Base-by-base conservation (phyloP, 2,113 vertebrate genomes). In the Salvator merianae region DNA sequence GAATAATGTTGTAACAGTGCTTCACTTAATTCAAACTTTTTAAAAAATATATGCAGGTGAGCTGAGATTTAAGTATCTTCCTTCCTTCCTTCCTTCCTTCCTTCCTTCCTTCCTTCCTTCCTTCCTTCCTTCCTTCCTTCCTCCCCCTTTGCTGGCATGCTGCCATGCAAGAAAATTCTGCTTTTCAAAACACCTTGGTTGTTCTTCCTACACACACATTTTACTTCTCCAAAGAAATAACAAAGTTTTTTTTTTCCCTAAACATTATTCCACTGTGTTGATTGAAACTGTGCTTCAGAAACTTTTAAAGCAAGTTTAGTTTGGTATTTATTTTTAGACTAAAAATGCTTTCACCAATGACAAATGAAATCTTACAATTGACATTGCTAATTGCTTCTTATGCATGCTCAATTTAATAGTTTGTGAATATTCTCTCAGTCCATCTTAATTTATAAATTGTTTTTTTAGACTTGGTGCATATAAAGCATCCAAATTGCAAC, bases 301-400 rank as follows among this genome's bases (percentile, higher is more conserved):
- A 43, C 13, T 26, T 4, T 43, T 43, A 73, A 73, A 28, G 71
- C 26, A 73, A 9, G 12, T 73, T 43, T 38, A 30, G 10, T 43
- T 72, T 7, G 4, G 24, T 43, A 73, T 73, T 73, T 72, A 72
- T 72, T 73, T 73, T 73, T 73, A 77, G 74, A n/a, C 50, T 77
- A 30, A 59, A 77, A 16, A 26, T 77, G 55, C 53, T 36, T 59
- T 77, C 53, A 59, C 14, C 2, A 32, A 59, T 36, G 53, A 55
- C 32, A 24, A 55, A 32, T 22, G 28, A 36, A 77, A 24, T 59
- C 32, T n/a, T 77, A 34, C 50, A 59, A 36, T 77, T 59, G 47
- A 59, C n/a, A 55, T 59, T 77, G 53, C 75, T 77, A 77, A 59
- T 77, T 77, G 50, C 75, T 77, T 59, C 50, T 59, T 24, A 59